Percentiles rank a stretch among this genome's conserved stretches.
These are phyloP conservation scores for Ferdinandea cuprea DNA, from an alignment of 2,888 invertebrate species.

Conservation along the genomic window DNA sequence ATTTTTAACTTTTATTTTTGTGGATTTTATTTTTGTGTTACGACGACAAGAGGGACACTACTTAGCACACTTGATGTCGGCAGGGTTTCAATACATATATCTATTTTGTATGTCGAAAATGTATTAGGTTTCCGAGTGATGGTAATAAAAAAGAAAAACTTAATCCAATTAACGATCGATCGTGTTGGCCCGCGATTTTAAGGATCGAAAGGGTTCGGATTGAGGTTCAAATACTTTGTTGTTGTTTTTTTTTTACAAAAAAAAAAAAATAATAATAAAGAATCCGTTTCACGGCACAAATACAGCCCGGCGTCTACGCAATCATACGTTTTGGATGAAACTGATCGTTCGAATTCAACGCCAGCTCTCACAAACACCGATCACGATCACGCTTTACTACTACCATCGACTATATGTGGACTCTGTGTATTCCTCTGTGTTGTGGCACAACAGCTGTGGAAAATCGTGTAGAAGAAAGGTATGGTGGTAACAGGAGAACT, in stretches of 20 bases:
- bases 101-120: slow-evolving; percentile 35
- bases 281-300: slow-evolving; percentile 47
- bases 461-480: slow-evolving; percentile 49
- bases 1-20: slow-evolving; percentile 19
- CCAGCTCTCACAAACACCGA: slow-evolving; percentile 65
- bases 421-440: too few species aligned
- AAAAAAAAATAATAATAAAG: too few species aligned
- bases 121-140: slow-evolving; percentile 54
- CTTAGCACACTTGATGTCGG: slow-evolving; percentile 29
- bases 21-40: slow-evolving; percentile 47
- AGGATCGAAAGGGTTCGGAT: slow-evolving; percentile 42
- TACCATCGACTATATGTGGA: too few species aligned
- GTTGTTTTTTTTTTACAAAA: slow-evolving; percentile 26
- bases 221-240: slow-evolving; percentile 16
- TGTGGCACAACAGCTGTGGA: slow-evolving; percentile 64
- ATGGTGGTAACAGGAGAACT: slow-evolving; percentile 37
- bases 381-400: slow-evolving; percentile 14
- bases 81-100: slow-evolving; percentile 18
- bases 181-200: slow-evolving; percentile 41
- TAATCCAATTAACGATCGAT: slow-evolving; percentile 59
- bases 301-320: slow-evolving; percentile 79
- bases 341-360: slow-evolving; percentile 76
- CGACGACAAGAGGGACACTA: slow-evolving; percentile 50
- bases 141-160: neutral
- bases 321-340: slow-evolving; percentile 80